phyloP scores from a whole-genome alignment of 2,888 invertebrate genomes.

The Drosophila antonietae region DNA sequence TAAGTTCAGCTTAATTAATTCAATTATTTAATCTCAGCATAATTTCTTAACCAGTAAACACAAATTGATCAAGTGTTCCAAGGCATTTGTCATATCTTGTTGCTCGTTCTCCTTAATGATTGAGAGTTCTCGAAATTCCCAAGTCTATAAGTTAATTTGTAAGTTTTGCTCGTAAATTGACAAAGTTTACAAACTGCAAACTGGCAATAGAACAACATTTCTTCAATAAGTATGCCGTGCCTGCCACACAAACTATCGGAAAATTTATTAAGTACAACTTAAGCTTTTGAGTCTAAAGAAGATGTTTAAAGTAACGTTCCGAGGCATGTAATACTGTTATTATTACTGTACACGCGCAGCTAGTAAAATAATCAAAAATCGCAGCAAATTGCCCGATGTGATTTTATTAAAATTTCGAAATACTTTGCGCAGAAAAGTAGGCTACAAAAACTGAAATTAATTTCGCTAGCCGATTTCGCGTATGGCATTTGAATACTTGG shows the following conservation, averaged over 20 bases:
- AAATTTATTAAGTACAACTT: not conserved
- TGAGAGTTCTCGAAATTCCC: not conserved
- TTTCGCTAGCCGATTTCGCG: not conserved
- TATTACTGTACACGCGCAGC: not conserved
- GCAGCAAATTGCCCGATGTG: not conserved
- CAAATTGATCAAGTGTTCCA: not conserved
- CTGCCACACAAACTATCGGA: not conserved
- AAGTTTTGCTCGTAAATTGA: not conserved
- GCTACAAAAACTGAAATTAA: not conserved
- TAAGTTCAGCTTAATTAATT: too few species aligned
- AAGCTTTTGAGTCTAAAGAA: not conserved
- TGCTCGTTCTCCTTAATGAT: not conserved
- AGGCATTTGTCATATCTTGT: not conserved
- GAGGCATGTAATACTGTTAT: not conserved
- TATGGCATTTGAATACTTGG: not conserved
- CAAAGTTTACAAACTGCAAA: not conserved
- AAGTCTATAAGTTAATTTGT: not conserved
- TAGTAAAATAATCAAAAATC: not conserved
- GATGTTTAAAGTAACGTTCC: not conserved
- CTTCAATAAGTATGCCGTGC: not conserved
- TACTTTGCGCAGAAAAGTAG: conserved; percentile 2
- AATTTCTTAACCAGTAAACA: not conserved
- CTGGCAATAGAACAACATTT: not conserved
- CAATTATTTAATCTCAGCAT: too few species aligned
- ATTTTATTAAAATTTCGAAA: not conserved